These are phyloP conservation scores for Zaprionus lineosus DNA, from an alignment of 2,888 invertebrate genomes.

Conservation along the genomic window DNA sequence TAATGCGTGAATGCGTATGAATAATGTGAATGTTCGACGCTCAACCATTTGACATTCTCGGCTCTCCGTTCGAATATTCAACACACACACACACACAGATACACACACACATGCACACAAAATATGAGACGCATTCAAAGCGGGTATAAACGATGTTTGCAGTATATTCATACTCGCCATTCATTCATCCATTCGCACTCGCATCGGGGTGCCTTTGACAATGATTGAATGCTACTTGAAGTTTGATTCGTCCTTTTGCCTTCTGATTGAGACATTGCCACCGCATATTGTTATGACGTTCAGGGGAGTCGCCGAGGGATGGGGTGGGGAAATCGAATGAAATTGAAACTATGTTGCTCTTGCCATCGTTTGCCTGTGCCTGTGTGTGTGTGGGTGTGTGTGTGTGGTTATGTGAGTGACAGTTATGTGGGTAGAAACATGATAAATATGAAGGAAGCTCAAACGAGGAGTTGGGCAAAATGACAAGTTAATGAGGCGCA, in stretches of 20 bases:
- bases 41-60: constrained; percentile 14
- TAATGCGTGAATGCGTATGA: constrained; percentile 15
- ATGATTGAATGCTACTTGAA: constrained; percentile 64
- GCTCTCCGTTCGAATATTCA: constrained; percentile 60
- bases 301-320: constrained; percentile 12
- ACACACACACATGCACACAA: too few species aligned
- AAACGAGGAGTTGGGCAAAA: constrained; percentile 8
- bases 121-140: too few species aligned
- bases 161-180: background rate
- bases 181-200: background rate
- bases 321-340: constrained; percentile 36
- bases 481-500: constrained; percentile 56
- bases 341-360: constrained; percentile 48
- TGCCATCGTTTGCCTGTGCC: background rate
- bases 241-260: constrained; percentile 59
- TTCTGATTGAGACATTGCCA: constrained; percentile 52
- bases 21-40: constrained; percentile 7
- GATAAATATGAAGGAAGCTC: constrained; percentile 33
- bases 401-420: constrained; percentile 6
- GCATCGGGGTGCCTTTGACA: constrained; percentile 44
- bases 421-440: constrained; percentile 28
- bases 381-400: background rate
- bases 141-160: constrained; percentile 2
- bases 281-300: constrained; percentile 35
- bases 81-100: constrained; percentile 42